phyloP scores from a whole-genome alignment of 2,113 vertebrate genomes.

The Vicugna pacos region DNA sequence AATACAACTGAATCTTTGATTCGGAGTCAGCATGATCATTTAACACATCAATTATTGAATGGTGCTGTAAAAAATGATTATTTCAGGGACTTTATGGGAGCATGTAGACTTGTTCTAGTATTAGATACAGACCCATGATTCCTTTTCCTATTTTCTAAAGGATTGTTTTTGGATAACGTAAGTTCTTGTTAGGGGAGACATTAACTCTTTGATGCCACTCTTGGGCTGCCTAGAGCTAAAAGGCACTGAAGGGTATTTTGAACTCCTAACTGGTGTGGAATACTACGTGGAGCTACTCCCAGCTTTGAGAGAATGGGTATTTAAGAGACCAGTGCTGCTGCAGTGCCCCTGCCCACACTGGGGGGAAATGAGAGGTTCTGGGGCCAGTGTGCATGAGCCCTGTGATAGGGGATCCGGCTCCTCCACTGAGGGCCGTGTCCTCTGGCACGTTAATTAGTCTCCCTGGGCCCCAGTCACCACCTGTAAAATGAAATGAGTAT shows the following conservation, averaged over 20 bases:
- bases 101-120: background rate
- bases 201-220: background rate
- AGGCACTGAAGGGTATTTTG: background rate
- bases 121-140: background rate
- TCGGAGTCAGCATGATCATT: background rate
- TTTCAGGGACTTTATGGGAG: background rate
- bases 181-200: background rate
- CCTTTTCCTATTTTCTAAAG: background rate
- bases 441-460: background rate
- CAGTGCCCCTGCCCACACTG: background rate
- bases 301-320: background rate
- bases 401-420: background rate
- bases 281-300: background rate
- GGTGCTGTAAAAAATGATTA: background rate
- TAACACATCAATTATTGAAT: slow-evolving; percentile 12
- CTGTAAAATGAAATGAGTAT: background rate
- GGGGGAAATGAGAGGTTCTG: background rate
- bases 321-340: background rate
- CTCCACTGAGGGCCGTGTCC: background rate
- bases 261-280: background rate
- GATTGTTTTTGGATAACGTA: background rate
- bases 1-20: slow-evolving; percentile 4
- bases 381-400: background rate
- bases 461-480: background rate
- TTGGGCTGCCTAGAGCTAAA: background rate